A percentile compares a stretch with the other conserved stretches of the same genome.
Conservation (phyloP, 2,113 vertebrate species). For the Cyanoramphus novaezelandiae region DNA sequence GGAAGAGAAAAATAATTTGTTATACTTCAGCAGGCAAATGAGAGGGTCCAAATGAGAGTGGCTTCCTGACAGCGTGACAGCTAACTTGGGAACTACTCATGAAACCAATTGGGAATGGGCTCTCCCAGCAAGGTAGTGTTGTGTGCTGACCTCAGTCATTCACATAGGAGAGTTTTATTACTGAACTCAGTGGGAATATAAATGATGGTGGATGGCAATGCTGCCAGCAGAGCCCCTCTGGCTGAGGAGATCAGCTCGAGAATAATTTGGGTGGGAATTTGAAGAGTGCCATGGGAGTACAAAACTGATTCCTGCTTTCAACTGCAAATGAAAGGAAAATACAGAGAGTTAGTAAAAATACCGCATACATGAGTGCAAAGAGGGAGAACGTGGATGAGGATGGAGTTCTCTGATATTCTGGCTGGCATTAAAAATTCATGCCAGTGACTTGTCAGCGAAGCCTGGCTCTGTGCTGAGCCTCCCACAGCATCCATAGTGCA, state of each 20-base stretch:
- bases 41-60: neutral
- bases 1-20: neutral
- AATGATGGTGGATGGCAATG: neutral
- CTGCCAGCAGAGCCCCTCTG: neutral
- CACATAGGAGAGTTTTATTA: neutral
- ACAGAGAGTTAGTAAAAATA: neutral
- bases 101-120: neutral
- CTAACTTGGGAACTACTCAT: neutral
- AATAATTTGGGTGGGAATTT: slow-evolving; percentile 28
- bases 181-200: neutral
- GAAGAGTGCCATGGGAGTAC: neutral
- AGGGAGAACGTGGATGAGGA: neutral
- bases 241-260: neutral
- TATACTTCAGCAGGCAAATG: slow-evolving; percentile 2
- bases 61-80: neutral
- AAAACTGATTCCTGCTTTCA: neutral
- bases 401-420: neutral
- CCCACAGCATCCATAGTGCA: neutral
- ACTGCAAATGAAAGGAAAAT: slow-evolving; percentile 5
- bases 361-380: neutral
- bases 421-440: neutral
- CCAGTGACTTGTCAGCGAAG: neutral
- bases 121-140: neutral
- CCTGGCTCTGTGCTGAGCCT: neutral
- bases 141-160: neutral